phyloP scores from a whole-genome alignment of 2,113 vertebrate species.

The Aphelocoma coerulescens region DNA sequence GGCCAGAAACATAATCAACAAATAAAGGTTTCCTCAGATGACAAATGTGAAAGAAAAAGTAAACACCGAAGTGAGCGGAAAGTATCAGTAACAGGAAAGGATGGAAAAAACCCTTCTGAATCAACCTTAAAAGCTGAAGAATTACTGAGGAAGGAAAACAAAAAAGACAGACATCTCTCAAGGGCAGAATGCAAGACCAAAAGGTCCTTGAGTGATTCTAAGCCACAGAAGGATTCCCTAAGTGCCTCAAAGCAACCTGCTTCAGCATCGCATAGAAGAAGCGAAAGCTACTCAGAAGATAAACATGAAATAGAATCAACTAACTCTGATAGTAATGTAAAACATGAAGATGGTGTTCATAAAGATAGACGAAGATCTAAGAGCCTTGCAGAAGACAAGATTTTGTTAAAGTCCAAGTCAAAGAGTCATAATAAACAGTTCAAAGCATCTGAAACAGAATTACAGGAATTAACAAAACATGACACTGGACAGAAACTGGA shows the following conservation, averaged over 20 bases:
- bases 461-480: conserved; percentile 66
- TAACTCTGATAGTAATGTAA: conserved; percentile 73
- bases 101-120: conserved; percentile 74
- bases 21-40: conserved; percentile 75
- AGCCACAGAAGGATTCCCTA: conserved; percentile 74
- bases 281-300: conserved; percentile 82
- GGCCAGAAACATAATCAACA: conserved; percentile 73
- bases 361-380: conserved; percentile 84
- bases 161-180: conserved; percentile 75
- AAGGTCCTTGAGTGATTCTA: conserved; percentile 75
- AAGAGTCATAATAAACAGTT: conserved; percentile 78
- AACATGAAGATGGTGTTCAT: conserved; percentile 80
- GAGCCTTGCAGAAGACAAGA: conserved; percentile 79
- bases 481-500: conserved; percentile 67
- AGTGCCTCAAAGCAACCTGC: conserved; percentile 70
- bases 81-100: conserved; percentile 69
- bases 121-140: conserved; percentile 76
- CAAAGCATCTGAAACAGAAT: conserved; percentile 71
- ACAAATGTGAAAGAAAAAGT: conserved; percentile 85
- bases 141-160: conserved; percentile 73
- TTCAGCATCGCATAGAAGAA: conserved; percentile 60
- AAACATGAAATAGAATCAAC: conserved; percentile 78
- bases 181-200: conserved; percentile 81
- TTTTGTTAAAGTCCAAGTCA: conserved; percentile 77
- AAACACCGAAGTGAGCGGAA: conserved; percentile 87